These are phyloP conservation scores for Ptychoptera contaminata DNA, from an alignment of 2,888 invertebrate genomes.

Conservation along the genomic window DNA sequence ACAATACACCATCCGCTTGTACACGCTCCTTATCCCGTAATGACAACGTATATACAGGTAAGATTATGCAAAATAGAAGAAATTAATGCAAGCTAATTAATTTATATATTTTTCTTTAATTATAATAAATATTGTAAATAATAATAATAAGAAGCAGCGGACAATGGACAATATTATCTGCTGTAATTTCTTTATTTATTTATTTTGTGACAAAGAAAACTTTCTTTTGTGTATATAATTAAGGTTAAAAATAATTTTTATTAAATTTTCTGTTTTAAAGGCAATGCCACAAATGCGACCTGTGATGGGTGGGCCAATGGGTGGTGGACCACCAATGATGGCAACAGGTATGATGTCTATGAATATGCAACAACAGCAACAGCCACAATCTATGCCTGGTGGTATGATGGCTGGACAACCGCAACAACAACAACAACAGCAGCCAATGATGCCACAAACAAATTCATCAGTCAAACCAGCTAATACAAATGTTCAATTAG, in stretches of 20 bases:
- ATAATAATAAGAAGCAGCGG: not conserved
- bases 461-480: constrained; percentile 21
- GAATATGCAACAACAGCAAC: constrained; percentile 7
- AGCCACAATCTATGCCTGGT: constrained; percentile 16
- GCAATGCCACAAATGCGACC: constrained; percentile 21
- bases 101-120: constrained; percentile 9
- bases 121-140: constrained; percentile 7
- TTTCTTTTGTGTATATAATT: too few relatives aligned
- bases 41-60: constrained; percentile 34
- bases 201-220: too few relatives aligned
- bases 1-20: constrained; percentile 34
- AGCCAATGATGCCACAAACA: constrained; percentile 8
- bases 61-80: constrained; percentile 14
- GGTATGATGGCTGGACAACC: constrained; percentile 20
- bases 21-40: constrained; percentile 33
- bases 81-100: constrained; percentile 1
- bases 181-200: too few relatives aligned
- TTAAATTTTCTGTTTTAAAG: too few relatives aligned
- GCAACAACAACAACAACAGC: constrained; percentile 18
- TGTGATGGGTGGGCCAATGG: constrained; percentile 25
- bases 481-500: constrained; percentile 34
- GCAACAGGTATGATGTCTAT: constrained; percentile 21
- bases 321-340: constrained; percentile 23
- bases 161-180: too few relatives aligned
- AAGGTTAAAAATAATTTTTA: too few relatives aligned